Evolutionary conservation across 1,140 invertebrate species (phyloP).

Genomic region (Diorhabda sublineata): DNA sequence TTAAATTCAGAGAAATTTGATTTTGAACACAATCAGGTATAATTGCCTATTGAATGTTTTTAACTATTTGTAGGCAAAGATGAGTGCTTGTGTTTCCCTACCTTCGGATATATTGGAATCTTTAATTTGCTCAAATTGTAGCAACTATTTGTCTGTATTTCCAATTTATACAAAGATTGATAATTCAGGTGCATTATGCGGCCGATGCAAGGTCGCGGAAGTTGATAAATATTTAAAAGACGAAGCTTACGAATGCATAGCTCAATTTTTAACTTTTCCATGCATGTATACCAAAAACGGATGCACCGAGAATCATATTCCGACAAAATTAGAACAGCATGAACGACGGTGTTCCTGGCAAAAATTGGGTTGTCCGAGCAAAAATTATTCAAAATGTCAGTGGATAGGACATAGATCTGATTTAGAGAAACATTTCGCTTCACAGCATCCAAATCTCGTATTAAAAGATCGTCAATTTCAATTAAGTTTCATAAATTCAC

Average conservation of each 20-base stretch:
- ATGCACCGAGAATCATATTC: constrained; percentile 23
- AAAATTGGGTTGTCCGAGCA: constrained; percentile 26
- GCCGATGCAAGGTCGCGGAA: constrained; percentile 22
- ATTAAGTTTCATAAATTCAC: constrained; percentile 27
- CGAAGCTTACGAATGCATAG: constrained; percentile 27
- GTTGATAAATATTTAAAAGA: constrained; percentile 23
- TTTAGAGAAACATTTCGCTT: constrained; percentile 28
- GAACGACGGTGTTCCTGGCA: constrained; percentile 24
- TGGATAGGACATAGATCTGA: constrained; percentile 30
- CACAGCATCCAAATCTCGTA: constrained; percentile 20
- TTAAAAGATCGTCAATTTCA: constrained; percentile 26
- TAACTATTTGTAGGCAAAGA: background rate
- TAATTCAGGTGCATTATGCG: constrained; percentile 21
- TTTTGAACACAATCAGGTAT: no score
- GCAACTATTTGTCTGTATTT: constrained; percentile 26
- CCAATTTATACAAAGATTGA: constrained; percentile 26
- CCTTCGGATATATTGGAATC: constrained; percentile 25
- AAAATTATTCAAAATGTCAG: constrained; percentile 21
- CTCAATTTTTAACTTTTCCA: constrained; percentile 28
- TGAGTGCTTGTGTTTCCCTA: constrained; percentile 9
- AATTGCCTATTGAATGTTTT: no score
- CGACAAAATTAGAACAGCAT: constrained; percentile 26
- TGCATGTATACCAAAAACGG: constrained; percentile 26
- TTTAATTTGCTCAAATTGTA: constrained; percentile 21
- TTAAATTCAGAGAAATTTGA: no score